A percentile compares a stretch with the other conserved stretches of the same genome.
phyloP scores from a whole-genome alignment of 2,113 vertebrate genomes.

The Pelmatolapia mariae region DNA sequence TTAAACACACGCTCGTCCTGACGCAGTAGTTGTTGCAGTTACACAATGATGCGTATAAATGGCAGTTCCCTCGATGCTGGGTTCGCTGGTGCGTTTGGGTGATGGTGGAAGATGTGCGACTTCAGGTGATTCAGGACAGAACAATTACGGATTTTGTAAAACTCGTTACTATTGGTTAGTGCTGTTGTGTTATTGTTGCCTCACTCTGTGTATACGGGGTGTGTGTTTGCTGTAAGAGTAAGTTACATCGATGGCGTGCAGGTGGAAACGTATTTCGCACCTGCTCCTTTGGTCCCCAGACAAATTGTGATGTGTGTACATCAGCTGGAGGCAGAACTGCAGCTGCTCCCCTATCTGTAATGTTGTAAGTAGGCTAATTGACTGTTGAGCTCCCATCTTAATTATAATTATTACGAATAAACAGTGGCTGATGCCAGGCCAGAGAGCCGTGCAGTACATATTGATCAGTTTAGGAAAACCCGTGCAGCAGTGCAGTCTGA shows the following conservation, averaged over 20 bases:
- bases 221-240: background rate
- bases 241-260: background rate
- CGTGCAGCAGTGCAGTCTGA: background rate
- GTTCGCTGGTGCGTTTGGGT: background rate
- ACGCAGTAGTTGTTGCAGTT: background rate
- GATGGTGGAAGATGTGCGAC: background rate
- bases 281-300: constrained; percentile 7
- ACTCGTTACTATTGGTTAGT: background rate
- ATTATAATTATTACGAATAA: constrained; percentile 2
- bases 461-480: background rate
- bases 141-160: background rate
- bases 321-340: background rate
- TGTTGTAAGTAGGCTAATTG: constrained; percentile 24
- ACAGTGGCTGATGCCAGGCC: background rate
- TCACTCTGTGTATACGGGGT: background rate
- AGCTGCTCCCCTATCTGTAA: constrained; percentile 6
- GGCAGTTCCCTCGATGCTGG: background rate
- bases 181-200: background rate
- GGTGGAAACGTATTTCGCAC: constrained; percentile 6
- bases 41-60: background rate
- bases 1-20: background rate
- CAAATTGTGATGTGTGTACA: background rate
- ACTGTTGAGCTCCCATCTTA: constrained; percentile 9
- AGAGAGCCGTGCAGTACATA: background rate
- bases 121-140: background rate